These are phyloP conservation scores for Hyphantria cunea DNA, from an alignment of 1,140 invertebrate species.

Conservation along the genomic window DNA sequence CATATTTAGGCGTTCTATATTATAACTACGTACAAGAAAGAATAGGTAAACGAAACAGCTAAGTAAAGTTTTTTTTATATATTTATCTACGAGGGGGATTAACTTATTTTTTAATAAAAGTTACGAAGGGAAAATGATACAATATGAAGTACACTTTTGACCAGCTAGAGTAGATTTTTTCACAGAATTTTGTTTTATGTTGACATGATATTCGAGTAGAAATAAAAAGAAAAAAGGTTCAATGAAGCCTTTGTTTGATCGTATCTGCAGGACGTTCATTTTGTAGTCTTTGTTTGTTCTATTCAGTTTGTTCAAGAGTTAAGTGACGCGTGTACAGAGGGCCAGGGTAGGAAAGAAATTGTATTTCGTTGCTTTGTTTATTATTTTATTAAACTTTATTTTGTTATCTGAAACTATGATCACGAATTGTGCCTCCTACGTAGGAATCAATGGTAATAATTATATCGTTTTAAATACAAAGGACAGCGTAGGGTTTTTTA, in stretches of 20 bases:
- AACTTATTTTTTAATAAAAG: no score
- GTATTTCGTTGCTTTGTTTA: background rate
- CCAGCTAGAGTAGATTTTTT: background rate
- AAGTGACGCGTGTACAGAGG: background rate
- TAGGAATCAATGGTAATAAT: no score
- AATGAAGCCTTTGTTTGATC: conserved; percentile 1
- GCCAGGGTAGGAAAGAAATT: background rate
- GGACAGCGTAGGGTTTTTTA: no score
- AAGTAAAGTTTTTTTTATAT: no score
- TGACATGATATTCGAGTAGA: background rate
- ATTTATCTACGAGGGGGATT: no score
- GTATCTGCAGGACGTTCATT: background rate
- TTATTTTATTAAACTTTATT: background rate
- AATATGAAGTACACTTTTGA: background rate
- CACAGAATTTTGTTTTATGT: background rate
- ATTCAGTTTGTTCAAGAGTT: background rate
- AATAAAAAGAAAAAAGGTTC: background rate
- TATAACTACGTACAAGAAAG: no score
- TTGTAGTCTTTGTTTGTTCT: conserved; percentile 3
- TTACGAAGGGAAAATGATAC: no score
- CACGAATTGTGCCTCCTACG: no score
- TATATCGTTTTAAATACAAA: no score
- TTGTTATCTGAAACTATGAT: background rate
- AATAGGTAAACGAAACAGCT: no score
- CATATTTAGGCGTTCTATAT: no score